Percentiles rank a stretch among this genome's conserved stretches.
Conservation (phyloP, 30 jellyfish, hydroid and myxozoan genomes). For the Phacellophora camtschatica region DNA sequence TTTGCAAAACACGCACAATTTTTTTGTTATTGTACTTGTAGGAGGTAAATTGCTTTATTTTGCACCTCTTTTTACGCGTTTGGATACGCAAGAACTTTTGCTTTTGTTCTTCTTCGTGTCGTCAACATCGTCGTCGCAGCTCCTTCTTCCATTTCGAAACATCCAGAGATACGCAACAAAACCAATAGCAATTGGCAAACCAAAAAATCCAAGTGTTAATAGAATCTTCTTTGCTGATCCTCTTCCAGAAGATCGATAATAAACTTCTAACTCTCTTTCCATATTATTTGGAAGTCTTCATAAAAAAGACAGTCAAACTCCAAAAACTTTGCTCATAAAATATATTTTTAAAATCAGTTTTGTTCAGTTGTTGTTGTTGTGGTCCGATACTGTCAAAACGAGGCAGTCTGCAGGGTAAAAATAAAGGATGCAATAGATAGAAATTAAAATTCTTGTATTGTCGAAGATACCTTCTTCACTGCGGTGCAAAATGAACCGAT, state of each 20-base stretch:
- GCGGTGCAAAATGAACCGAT: no score
- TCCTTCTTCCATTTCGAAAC: neutral
- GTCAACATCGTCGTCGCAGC: neutral
- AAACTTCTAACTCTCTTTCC: slow-evolving; percentile 8
- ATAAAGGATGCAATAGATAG: no score
- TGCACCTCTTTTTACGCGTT: slow-evolving; percentile 36
- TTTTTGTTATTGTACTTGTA: no score
- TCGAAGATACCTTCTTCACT: no score
- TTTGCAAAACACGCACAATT: no score
- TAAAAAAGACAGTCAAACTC: neutral
- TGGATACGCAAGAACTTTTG: neutral
- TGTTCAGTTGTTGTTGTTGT: no score
- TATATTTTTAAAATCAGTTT: no score
- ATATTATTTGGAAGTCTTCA: neutral
- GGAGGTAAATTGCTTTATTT: no score
- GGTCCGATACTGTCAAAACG: no score
- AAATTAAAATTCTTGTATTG: no score
- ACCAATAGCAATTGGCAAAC: slow-evolving; percentile 29
- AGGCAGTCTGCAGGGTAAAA: no score
- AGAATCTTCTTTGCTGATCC: slow-evolving; percentile 1
- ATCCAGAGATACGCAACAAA: slow-evolving; percentile 32
- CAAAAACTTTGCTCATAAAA: neutral
- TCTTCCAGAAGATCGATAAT: neutral
- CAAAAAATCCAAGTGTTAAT: neutral
- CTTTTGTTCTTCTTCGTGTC: neutral